phyloP scores from a whole-genome alignment of 2,888 invertebrate genomes.

The Xestia xanthographa region DNA sequence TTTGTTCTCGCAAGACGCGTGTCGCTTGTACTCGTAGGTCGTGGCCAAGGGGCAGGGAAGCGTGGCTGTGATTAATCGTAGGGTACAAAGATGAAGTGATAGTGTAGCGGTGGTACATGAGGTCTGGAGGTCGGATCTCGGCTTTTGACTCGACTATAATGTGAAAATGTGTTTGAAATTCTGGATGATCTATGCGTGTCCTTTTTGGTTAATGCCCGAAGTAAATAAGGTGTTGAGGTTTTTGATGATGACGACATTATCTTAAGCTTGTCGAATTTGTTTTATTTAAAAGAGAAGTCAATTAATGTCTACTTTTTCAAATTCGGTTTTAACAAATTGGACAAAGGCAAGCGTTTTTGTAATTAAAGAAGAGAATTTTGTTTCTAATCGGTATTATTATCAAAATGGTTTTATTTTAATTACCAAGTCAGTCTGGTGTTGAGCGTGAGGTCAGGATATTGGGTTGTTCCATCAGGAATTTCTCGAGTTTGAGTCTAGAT shows the following conservation, averaged over 20 bases:
- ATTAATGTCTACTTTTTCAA: not conserved
- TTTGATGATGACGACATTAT: constrained; percentile 6
- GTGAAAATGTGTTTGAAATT: constrained; percentile 12
- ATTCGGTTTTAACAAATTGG: not conserved
- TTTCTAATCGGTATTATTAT: not conserved
- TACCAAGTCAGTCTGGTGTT: not conserved
- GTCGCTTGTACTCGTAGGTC: not conserved
- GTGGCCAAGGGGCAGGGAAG: constrained; percentile 12
- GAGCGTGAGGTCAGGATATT: not conserved
- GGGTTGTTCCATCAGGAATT: not conserved
- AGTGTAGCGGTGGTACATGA: constrained; percentile 42
- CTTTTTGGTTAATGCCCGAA: not conserved
- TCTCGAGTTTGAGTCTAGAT: not conserved
- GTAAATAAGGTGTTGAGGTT: constrained; percentile 13
- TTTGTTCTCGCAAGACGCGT: not conserved
- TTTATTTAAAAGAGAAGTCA: not conserved
- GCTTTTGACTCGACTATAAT: constrained; percentile 25
- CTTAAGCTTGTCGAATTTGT: not conserved
- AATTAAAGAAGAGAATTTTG: not conserved
- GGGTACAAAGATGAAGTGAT: constrained; percentile 50
- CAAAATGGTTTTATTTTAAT: not conserved
- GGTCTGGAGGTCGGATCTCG: constrained; percentile 15
- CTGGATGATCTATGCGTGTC: constrained; percentile 4
- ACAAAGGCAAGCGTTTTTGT: not conserved
- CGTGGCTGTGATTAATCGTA: constrained; percentile 52